These are phyloP conservation scores for Pachycephus smyrnensis DNA, from an alignment of 2,888 invertebrate genomes.

Conservation along the genomic window DNA sequence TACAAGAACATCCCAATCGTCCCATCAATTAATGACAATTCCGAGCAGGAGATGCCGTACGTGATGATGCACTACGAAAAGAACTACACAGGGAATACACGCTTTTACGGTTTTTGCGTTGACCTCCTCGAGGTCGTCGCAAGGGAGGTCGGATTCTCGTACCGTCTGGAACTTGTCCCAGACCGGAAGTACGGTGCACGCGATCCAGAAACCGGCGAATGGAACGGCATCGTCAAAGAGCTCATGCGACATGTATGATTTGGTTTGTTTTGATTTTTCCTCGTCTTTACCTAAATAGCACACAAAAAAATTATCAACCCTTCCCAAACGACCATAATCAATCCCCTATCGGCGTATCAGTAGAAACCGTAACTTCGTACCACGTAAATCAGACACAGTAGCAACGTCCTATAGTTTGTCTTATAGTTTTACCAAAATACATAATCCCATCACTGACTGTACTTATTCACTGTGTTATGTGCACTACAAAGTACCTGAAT, in stretches of 20 bases:
- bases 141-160: constrained; percentile 77
- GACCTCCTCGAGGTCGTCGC: constrained; percentile 79
- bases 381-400: neutral
- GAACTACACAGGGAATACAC: constrained; percentile 78
- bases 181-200: constrained; percentile 77
- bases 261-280: constrained; percentile 55
- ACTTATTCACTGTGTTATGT: neutral
- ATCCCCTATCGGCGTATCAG: neutral
- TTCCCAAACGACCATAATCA: neutral
- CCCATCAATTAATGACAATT: neutral
- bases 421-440: neutral
- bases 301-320: neutral
- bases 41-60: constrained; percentile 76
- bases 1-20: neutral
- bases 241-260: constrained; percentile 78
- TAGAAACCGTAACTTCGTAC: neutral
- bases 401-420: neutral
- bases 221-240: constrained; percentile 79
- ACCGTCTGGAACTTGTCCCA: constrained; percentile 77
- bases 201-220: constrained; percentile 73
- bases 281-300: neutral
- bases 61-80: constrained; percentile 80
- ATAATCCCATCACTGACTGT: neutral
- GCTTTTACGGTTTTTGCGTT: constrained; percentile 85
- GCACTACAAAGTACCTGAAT: neutral